phyloP scores from a whole-genome alignment of 2,797 vertebrate species.

The Micrastur ruficollis region DNA sequence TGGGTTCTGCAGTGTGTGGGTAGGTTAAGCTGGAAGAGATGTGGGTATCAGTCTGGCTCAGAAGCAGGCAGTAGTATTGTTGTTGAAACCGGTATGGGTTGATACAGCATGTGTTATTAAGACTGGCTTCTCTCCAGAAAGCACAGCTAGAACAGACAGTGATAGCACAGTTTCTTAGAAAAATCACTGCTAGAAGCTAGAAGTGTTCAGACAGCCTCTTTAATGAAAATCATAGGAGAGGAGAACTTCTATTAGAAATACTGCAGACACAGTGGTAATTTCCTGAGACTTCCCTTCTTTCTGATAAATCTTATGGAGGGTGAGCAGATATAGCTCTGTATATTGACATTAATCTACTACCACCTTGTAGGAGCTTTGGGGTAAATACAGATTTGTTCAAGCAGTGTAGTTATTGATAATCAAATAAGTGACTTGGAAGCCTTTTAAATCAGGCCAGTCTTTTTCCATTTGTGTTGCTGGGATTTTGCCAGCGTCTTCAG shows the following conservation, averaged over 20 bases:
- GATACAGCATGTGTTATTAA: background rate
- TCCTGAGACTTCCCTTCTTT: background rate
- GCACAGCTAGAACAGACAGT: background rate
- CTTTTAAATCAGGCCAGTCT: background rate
- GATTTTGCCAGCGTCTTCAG: background rate
- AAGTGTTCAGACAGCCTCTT: background rate
- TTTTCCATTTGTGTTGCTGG: background rate
- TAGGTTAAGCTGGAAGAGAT: background rate
- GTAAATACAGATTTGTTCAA: background rate
- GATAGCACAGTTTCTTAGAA: background rate
- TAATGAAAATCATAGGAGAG: background rate
- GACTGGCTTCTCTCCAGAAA: conserved; percentile 28
- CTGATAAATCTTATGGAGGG: background rate
- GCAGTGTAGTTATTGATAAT: background rate
- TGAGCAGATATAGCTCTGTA: background rate
- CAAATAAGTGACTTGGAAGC: background rate
- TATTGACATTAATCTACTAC: background rate
- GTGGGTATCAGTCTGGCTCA: background rate
- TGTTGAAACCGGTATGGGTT: background rate
- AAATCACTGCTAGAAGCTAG: background rate
- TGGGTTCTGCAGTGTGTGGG: background rate
- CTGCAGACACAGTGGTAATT: background rate
- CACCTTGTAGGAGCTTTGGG: background rate
- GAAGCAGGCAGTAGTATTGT: background rate
- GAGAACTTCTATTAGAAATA: background rate